Evolutionary conservation across 2,888 invertebrate genomes (phyloP).

Genomic region (Lottia gigantea): DNA sequence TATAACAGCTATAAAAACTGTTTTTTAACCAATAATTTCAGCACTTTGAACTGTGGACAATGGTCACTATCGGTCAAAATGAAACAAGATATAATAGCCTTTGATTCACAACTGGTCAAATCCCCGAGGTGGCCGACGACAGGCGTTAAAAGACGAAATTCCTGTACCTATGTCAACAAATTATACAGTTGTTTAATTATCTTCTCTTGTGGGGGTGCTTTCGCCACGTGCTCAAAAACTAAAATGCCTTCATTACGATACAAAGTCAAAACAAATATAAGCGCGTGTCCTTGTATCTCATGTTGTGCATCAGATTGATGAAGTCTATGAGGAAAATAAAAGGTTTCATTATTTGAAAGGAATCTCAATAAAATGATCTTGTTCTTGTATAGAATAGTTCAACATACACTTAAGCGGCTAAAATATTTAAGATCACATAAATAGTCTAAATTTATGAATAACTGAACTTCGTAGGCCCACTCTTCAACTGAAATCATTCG

Average conservation of each 20-base stretch:
- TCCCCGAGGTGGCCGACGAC: constrained; percentile 3
- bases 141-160: constrained; percentile 7
- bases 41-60: too few relatives aligned
- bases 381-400: too few relatives aligned
- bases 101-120: background rate
- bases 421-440: too few relatives aligned
- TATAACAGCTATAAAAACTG: too few relatives aligned
- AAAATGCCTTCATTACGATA: background rate
- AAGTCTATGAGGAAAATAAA: too few relatives aligned
- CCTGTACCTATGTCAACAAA: constrained; percentile 7
- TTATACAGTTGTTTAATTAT: constrained; percentile 9
- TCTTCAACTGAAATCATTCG: too few relatives aligned
- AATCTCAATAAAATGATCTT: too few relatives aligned
- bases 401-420: too few relatives aligned
- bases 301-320: background rate
- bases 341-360: too few relatives aligned
- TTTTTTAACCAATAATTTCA: too few relatives aligned
- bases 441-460: too few relatives aligned
- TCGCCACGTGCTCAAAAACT: constrained; percentile 1
- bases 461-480: too few relatives aligned
- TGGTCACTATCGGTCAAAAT: background rate
- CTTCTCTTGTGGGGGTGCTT: constrained; percentile 3
- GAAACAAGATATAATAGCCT: background rate
- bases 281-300: constrained; percentile 4
- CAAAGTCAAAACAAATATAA: constrained; percentile 4